Evolutionary conservation across 2,888 invertebrate genomes (phyloP).

Genomic region (Trypoxylon attenuatum): DNA sequence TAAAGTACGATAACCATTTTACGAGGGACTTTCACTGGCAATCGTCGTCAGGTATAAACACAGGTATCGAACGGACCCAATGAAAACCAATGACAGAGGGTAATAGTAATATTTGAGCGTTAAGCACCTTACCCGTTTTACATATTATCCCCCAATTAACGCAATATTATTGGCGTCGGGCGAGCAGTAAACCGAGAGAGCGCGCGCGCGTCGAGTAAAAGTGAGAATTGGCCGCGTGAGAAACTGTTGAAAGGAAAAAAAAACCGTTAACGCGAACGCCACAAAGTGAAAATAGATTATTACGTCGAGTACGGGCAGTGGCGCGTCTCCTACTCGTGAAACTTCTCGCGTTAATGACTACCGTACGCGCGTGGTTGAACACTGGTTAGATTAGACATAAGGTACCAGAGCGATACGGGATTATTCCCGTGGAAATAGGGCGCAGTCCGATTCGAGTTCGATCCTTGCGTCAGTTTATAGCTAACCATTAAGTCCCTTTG

Average conservation of each 20-base stretch:
- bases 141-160: conserved; percentile 21
- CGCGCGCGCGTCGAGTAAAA: background rate
- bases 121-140: background rate
- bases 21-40: conserved; percentile 12
- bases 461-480: too few relatives aligned
- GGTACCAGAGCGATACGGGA: too few relatives aligned
- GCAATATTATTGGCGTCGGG: conserved; percentile 4
- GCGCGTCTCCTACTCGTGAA: conserved; percentile 8
- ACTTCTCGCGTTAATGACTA: conserved; percentile 28
- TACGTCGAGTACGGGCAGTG: too few relatives aligned
- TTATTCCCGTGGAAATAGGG: too few relatives aligned
- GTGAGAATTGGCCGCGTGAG: background rate
- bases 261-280: conserved; percentile 16
- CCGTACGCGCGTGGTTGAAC: background rate
- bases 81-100: conserved; percentile 18
- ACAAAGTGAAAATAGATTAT: conserved; percentile 18
- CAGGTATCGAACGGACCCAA: conserved; percentile 8
- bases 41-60: conserved; percentile 8
- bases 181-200: background rate
- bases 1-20: conserved; percentile 1
- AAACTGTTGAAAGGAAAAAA: background rate
- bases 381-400: too few relatives aligned
- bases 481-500: too few relatives aligned
- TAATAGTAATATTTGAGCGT: background rate
- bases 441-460: too few relatives aligned